These are phyloP conservation scores for Adoxophyes honmai DNA, from an alignment of 1,140 invertebrate genomes.

Conservation along the genomic window DNA sequence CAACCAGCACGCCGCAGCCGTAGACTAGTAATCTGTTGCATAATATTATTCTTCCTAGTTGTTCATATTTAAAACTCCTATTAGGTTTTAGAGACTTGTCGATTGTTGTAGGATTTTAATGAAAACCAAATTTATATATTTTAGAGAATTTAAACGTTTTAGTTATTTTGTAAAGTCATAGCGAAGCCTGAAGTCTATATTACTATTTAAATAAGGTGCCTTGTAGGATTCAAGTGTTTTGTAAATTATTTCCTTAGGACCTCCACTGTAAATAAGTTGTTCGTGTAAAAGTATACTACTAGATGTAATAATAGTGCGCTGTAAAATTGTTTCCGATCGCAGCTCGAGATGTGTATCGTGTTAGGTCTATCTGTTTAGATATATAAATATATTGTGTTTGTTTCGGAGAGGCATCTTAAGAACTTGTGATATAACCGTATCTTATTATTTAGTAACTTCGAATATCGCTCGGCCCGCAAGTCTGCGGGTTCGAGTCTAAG, in stretches of 20 bases:
- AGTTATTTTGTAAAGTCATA: constrained; percentile 75
- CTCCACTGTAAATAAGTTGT: constrained; percentile 71
- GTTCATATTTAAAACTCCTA: constrained; percentile 76
- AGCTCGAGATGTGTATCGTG: constrained; percentile 47
- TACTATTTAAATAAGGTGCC: constrained; percentile 73
- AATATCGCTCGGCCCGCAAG: constrained; percentile 43
- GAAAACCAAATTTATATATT: constrained; percentile 76
- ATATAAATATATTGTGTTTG: constrained; percentile 69
- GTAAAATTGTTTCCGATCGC: constrained; percentile 57
- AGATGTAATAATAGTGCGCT: constrained; percentile 58
- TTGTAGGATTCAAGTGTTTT: constrained; percentile 67
- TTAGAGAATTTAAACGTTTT: constrained; percentile 74
- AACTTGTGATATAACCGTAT: constrained; percentile 75
- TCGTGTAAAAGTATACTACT: constrained; percentile 71
- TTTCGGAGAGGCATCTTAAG: constrained; percentile 72
- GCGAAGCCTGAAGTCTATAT: constrained; percentile 70
- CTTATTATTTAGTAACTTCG: constrained; percentile 59
- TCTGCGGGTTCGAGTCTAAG: constrained; percentile 28
- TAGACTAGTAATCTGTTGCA: constrained; percentile 69
- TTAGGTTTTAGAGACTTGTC: constrained; percentile 70
- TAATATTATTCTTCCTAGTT: constrained; percentile 76
- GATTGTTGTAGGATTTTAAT: constrained; percentile 73
- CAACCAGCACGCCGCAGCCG: constrained; percentile 46
- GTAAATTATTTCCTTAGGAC: constrained; percentile 69
- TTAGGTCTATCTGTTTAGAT: constrained; percentile 55